Conservation (phyloP, 2,113 vertebrate genomes). For the Oreotragus oreotragus region DNA sequence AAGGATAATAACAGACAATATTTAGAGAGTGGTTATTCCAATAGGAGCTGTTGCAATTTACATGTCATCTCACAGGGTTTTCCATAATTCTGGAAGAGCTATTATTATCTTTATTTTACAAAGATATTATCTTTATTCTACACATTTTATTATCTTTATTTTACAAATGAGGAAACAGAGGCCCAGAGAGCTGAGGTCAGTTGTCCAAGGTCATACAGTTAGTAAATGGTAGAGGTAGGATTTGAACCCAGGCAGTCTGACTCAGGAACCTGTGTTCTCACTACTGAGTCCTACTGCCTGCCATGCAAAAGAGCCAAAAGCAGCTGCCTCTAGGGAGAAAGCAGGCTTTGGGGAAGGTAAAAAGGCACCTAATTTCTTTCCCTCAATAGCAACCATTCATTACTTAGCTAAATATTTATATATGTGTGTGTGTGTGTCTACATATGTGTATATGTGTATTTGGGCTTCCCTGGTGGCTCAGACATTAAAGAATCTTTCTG, state of each 20-base stretch:
- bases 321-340: background rate
- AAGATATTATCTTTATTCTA: background rate
- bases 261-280: background rate
- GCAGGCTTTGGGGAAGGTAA: background rate
- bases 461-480: background rate
- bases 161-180: background rate
- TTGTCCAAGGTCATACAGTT: background rate
- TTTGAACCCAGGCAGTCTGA: background rate
- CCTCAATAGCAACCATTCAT: background rate
- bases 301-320: fast-evolving
- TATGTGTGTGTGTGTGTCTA: fast-evolving
- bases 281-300: background rate
- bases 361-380: background rate
- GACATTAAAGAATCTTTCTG: background rate
- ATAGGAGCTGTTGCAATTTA: background rate
- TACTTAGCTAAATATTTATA: background rate
- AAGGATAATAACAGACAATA: background rate
- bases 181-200: background rate
- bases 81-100: background rate
- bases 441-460: background rate
- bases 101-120: background rate
- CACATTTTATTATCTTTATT: background rate
- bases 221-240: background rate
- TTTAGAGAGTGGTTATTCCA: background rate
- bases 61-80: background rate